These are phyloP conservation scores for Muntiacus reevesi DNA, from an alignment of 2,113 vertebrate species.

Conservation along the genomic window DNA sequence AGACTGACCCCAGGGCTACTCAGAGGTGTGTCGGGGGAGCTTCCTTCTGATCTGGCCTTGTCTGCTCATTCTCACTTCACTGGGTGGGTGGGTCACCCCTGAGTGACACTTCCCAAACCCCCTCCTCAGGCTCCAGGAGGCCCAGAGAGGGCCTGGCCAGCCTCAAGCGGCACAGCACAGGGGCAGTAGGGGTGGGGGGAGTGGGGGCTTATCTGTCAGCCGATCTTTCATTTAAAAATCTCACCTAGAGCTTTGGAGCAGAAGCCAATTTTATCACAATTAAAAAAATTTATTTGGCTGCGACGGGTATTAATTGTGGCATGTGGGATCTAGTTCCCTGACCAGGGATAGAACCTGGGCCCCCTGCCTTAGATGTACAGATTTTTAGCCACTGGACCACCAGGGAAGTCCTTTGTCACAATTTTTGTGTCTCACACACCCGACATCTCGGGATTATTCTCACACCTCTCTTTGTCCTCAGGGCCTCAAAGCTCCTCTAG, in stretches of 20 bases:
- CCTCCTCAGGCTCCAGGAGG: neutral
- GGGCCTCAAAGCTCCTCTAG: neutral
- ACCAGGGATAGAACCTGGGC: neutral
- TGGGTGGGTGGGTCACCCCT: neutral
- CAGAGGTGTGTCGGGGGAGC: neutral
- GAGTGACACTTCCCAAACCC: neutral
- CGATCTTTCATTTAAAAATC: conserved; percentile 35
- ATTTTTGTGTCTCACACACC: neutral
- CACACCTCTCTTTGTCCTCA: neutral
- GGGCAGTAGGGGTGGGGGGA: rapidly evolving
- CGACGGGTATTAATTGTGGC: neutral
- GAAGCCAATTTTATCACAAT: conserved; percentile 34
- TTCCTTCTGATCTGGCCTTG: neutral
- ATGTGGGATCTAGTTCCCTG: neutral
- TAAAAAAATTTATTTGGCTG: neutral
- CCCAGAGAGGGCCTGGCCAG: neutral
- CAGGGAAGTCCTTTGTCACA: neutral
- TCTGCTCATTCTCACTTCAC: neutral
- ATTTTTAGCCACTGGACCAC: neutral
- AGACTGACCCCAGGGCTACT: neutral
- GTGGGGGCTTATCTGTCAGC: neutral
- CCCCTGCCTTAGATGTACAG: neutral
- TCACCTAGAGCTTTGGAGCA: conserved; percentile 35
- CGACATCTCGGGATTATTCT: neutral
- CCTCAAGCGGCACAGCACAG: neutral